Evolutionary conservation across 2,888 invertebrate genomes (phyloP), one percentile per base, ranked within the genome.

Genomic region (Xanthostigma xanthostigma): DNA sequence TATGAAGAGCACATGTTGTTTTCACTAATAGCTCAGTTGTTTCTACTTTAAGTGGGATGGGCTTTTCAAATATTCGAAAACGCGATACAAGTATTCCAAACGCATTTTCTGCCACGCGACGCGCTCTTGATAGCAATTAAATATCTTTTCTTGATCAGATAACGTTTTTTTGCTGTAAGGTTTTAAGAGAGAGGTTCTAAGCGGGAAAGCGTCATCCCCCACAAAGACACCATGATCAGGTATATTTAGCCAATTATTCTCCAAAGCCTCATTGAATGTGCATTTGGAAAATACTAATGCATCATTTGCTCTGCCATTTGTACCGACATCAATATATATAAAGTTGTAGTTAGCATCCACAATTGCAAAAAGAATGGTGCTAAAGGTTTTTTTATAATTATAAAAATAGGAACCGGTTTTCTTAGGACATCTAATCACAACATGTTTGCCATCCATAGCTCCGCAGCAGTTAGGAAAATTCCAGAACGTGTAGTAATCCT

Each of bases 91-190:
- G 44, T 45, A 57, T 57, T 40, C 57, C 54, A 44, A 57, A 57
- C 41, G 55, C 17, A 38, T 57, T 57, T 55, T 58, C 54, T 36
- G 50, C 49, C 10, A 53, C 46, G 33, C 51, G 45, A 12, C 56
- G 43, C 44, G 56, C 55, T 44, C 56, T 49, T 14, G 55, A 58
- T 36, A 58, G 50, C 56, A 58, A 51, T 56, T 57, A 47, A 55
- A 56, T 45, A 53, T 49, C 51, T 52, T 53, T 41, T 54, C 49
- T 49, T 53, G 46, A 11, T 48, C 35, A 36, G 44, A 36, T 36
- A 50, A 50, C 37, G 46, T 49, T 41, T 44, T 46, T 47, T 46
- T 50, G 46, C 42, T 49, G 34, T 51, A 49, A 49, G 53, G 55
- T 49, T 53, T 53, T 13, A 50, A 14, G 37, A 54, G 17, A 46